phyloP scores from a whole-genome alignment of 2,888 invertebrate species.

The Zelleria hepariella region DNA sequence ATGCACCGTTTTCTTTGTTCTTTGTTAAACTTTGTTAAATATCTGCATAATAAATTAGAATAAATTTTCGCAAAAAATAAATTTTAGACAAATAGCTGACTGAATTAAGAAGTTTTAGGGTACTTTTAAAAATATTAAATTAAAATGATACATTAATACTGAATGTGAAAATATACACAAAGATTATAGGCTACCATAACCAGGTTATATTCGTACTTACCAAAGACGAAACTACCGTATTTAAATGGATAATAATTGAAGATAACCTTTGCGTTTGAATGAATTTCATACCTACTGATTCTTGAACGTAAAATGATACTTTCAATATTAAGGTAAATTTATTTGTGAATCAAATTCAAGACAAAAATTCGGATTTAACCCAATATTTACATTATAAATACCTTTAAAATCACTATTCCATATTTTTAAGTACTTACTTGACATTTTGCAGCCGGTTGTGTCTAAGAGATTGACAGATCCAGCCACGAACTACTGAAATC shows the following conservation, averaged over 20 bases:
- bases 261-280: background rate
- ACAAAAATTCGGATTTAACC: too few species aligned
- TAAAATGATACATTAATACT: too few species aligned
- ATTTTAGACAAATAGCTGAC: background rate
- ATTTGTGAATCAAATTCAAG: too few species aligned
- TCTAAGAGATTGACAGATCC: conserved; percentile 55
- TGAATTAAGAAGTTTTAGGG: too few species aligned
- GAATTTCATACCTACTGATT: background rate
- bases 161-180: background rate
- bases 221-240: background rate
- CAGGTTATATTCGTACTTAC: background rate
- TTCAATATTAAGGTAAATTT: background rate
- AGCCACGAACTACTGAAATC: conserved; percentile 57
- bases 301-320: background rate
- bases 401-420: background rate
- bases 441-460: conserved; percentile 64
- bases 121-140: too few species aligned
- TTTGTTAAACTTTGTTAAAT: too few species aligned
- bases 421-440: conserved; percentile 46
- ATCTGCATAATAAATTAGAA: background rate
- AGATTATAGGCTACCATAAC: background rate
- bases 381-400: background rate
- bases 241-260: background rate
- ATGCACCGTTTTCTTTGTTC: too few species aligned
- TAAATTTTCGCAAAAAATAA: background rate